Evolutionary conservation across 23 tunicate species (phyloP).

Genomic region (Ciona savignyi): DNA sequence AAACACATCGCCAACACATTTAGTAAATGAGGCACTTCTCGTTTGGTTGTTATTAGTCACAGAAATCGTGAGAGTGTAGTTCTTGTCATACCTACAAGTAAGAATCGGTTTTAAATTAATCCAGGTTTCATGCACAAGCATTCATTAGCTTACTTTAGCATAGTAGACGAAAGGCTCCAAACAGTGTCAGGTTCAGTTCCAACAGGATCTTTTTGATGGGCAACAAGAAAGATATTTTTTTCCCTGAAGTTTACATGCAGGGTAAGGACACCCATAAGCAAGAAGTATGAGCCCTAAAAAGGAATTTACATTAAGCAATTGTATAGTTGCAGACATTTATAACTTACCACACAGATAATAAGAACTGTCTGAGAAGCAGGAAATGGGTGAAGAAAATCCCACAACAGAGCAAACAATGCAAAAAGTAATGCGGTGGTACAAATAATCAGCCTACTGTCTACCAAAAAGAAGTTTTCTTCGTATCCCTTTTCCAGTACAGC

Average conservation of each 20-base stretch:
- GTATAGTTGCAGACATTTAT: too few relatives aligned
- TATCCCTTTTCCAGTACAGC: conserved; percentile 62
- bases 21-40: conserved; percentile 34
- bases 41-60: conserved; percentile 28
- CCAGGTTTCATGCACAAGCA: too few relatives aligned
- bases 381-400: conserved; percentile 89
- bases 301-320: not conserved
- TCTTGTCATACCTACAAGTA: conserved; percentile 38
- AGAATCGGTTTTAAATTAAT: too few relatives aligned
- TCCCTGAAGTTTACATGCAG: conserved; percentile 55
- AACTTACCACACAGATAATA: conserved; percentile 73
- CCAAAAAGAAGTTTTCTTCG: conserved; percentile 64
- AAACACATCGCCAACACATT: conserved; percentile 68
- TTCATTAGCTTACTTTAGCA: not conserved
- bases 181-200: conserved; percentile 91
- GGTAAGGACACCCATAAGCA: conserved; percentile 82
- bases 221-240: conserved; percentile 74
- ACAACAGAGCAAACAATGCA: conserved; percentile 74
- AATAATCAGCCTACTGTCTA: conserved; percentile 64
- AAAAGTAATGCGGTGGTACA: conserved; percentile 74
- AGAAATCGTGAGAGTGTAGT: conserved; percentile 53
- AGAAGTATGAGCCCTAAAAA: conserved; percentile 59
- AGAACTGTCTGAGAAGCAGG: conserved; percentile 80
- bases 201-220: conserved; percentile 70
- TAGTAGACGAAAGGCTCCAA: conserved; percentile 73